Base-by-base conservation (phyloP, 2,113 vertebrate species). In the Apaloderma vittatum region DNA sequence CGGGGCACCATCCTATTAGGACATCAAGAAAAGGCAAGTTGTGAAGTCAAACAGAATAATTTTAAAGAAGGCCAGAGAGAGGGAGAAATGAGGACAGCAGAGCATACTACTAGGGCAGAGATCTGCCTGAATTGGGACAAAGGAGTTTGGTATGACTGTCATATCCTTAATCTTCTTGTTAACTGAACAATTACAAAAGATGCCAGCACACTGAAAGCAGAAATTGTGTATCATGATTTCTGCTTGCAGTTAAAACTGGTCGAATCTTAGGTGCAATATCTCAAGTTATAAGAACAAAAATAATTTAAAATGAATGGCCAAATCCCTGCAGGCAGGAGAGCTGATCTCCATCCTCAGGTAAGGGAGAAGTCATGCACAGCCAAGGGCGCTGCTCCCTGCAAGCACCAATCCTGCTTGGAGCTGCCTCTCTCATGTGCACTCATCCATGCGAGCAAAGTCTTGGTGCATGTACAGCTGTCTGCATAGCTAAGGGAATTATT, bases 41-140 rank as follows among this genome's bases (percentile, higher is more conserved):
- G 8, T 83, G 79, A 95, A 95, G 24, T 48, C 87, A 85, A 92
- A 49, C 29, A 75, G 91, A 95, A 87, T 70, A 68, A 75, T 66
- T 49, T 77, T 61, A 61, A 54, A 72, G 34, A 34, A 30, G 34
- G 19, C 77, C 36, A 55, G 36, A 21, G 46, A 90, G 63, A 88
- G 18, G 29, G 22, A 81, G 55, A 78, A 13, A 49, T 29, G 29
- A 51, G 29, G 34, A 67, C 24, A 84, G 59, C 10, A 40, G 11
- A 80, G 34, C 16, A 16, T 45, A 19, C 27, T 73, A 14, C 11
- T 32, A 55, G 57, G 51, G 11, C 71, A 95, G 63, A 76, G 48
- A 54, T 52, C 21, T 92, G 43, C 57, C 43, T 67, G 23, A 16
- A 34, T 65, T 74, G 79, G 54, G 40, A 77, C 55, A 63, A 51